Base-by-base conservation (phyloP, 2,888 invertebrate species). In the Ischnura elegans region DNA sequence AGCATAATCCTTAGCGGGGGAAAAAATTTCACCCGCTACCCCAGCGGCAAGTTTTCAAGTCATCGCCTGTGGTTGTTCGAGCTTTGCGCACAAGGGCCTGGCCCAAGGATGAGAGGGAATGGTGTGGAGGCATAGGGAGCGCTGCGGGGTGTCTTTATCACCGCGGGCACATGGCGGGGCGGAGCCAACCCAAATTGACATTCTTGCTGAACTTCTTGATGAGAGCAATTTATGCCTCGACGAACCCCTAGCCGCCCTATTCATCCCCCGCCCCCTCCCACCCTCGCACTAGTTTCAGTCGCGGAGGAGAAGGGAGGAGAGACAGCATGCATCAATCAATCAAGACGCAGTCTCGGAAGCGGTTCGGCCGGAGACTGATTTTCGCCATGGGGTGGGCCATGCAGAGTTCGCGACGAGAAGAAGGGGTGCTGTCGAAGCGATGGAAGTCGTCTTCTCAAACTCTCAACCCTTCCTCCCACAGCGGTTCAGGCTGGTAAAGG, bases 141-240 rank as follows among this genome's bases (percentile, higher is more conserved):
- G 29, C 36, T n/a, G 76, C 36, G 29, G 76, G 29, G 61, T 61
- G 76, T 76, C 76, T 76, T 76, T 76, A 76, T 76, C 76, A 13
- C 76, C 76, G 76, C 76, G 10, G 76, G 76, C 76, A 76, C 29
- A 25, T 1, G n/a, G 61, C 21, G 51, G 51, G 51, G 51, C 51
- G 51, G 61, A 5, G 76, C 29, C 29, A 13, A 25, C 25, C 76
- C 76, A 76, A 76, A 76, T 76, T 76, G 76, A 76, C 76, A 76
- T 76, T 76, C 76, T 76, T 76, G 76, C 76, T 76, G 29, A 76
- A 76, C 76, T 76, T 76, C 36, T 76, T 76, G 76, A 76, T 76
- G 76, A 76, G 76, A 76, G 76, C 76, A 76, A 76, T 76, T 76
- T 76, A 76, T 76, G 76, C 76, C 36, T 36, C 76, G 76, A 36